A percentile compares a stretch with the other conserved stretches of the same genome.
phyloP scores from a whole-genome alignment of 2,888 invertebrate genomes.

The Amiota minor region DNA sequence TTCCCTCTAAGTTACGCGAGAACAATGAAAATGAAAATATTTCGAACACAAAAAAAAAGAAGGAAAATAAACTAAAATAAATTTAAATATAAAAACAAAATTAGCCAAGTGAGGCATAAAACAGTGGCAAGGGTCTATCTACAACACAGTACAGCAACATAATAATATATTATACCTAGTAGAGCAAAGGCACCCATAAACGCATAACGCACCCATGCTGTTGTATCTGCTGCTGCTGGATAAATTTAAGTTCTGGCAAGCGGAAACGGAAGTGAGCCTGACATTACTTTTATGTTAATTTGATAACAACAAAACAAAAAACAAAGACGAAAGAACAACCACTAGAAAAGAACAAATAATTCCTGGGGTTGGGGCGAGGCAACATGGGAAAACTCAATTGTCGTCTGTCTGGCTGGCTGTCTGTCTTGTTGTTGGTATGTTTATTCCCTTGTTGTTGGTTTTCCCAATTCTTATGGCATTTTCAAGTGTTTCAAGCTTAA shows the following conservation, averaged over 20 bases:
- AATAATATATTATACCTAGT: too few relatives aligned
- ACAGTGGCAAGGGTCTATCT: slow-evolving; percentile 30
- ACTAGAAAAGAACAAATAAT: slow-evolving; percentile 25
- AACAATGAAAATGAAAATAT: neutral
- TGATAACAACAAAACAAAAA: slow-evolving; percentile 29
- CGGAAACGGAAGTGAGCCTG: slow-evolving; percentile 56
- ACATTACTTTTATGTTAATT: slow-evolving; percentile 29
- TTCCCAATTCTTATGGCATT: too few relatives aligned
- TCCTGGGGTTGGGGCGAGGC: too few relatives aligned
- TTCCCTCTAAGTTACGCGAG: neutral
- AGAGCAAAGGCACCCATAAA: slow-evolving; percentile 22
- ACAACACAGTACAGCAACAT: too few relatives aligned
- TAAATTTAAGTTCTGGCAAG: neutral
- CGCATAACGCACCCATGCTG: neutral
- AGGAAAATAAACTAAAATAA: slow-evolving; percentile 41
- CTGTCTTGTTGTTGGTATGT: too few relatives aligned
- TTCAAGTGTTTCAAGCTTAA: too few relatives aligned
- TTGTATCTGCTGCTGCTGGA: too few relatives aligned
- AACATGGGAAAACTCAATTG: too few relatives aligned
- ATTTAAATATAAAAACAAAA: slow-evolving; percentile 62
- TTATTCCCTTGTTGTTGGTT: too few relatives aligned
- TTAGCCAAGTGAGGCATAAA: slow-evolving; percentile 59
- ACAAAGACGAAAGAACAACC: slow-evolving; percentile 41
- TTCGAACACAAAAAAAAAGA: slow-evolving; percentile 2
- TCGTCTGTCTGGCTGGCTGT: too few relatives aligned